Evolutionary conservation across 1,140 invertebrate species (phyloP), one percentile per base, ranked within the genome.

Genomic region (Nebria ingens): DNA sequence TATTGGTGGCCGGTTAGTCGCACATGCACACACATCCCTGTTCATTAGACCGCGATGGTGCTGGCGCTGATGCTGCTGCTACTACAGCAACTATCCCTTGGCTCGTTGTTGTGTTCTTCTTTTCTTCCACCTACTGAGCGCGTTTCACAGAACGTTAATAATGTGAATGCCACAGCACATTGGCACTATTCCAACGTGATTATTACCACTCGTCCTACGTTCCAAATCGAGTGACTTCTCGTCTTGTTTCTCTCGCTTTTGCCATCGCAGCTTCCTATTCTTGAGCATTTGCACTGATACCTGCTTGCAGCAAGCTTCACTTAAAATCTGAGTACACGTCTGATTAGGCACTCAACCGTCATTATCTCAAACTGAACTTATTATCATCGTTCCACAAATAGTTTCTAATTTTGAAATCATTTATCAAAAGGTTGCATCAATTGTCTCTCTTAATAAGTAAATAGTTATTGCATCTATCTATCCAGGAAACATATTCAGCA

Each of bases 81-180:
- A 6, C 6, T n/a, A 9, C 25, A n/a, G 25, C n/a, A 34, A 9
- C 25, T 34, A n/a, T 34, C n/a, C n/a, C 6, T 34, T 34, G 25
- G 25, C 25, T 34, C 6, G n/a, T 34, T 6, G 4, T 17, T 4
- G 40, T 45, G 17, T 12, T 45, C 9, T 45, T 45, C 15, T 17
- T n/a, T n/a, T 17, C 15, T 45, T 9, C 40, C 9, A 4, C 40
- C 17, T 45, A 4, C 40, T 45, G 25, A 9, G 15, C 17, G 9
- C 6, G 40, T 45, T 45, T 45, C 40, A 17, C 17, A 45, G 40
- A 45, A 45, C 40, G 40, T 45, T 45, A 45, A 45, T 45, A 45
- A 45, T 45, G 15, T 17, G 40, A 45, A 45, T 34, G 25, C 25
- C 40, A 45, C 40, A 17, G 25, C 13, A 45, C 15, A 12, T 45